These are phyloP conservation scores for Pseudomyrmex dendroicus DNA, from an alignment of 1,140 invertebrate genomes.

Conservation along the genomic window DNA sequence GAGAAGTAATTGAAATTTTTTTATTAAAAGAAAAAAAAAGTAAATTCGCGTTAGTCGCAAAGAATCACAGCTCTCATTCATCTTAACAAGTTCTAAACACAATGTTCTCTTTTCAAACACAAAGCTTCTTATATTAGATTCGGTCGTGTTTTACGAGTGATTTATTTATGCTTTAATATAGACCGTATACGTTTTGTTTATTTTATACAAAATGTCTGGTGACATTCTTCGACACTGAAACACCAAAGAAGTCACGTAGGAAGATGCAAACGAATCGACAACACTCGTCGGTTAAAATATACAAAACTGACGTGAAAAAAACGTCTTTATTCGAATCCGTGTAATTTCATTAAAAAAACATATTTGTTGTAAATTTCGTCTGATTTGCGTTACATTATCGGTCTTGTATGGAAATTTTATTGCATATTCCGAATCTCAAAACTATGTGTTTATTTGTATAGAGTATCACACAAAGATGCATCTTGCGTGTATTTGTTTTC, in stretches of 20 bases:
- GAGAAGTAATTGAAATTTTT: too few relatives aligned
- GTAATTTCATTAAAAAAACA: background rate
- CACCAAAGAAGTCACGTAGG: background rate
- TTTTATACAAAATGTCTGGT: background rate
- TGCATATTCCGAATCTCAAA: background rate
- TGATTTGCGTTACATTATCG: slow-evolving; percentile 24
- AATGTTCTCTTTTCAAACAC: too few relatives aligned
- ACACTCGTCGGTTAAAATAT: slow-evolving; percentile 1
- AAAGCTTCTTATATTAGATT: background rate
- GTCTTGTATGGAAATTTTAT: slow-evolving; percentile 49
- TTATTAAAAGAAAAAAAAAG: too few relatives aligned
- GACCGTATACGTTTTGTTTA: too few relatives aligned
- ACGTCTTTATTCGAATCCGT: too few relatives aligned
- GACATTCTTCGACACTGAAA: background rate
- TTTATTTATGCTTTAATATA: too few relatives aligned
- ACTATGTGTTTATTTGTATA: too few relatives aligned
- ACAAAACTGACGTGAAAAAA: slow-evolving; percentile 5
- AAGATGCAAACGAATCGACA: background rate
- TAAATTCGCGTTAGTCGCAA: too few relatives aligned
- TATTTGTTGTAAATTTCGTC: slow-evolving; percentile 24
- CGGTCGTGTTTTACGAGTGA: background rate
- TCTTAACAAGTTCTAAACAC: too few relatives aligned
- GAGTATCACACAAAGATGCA: too few relatives aligned
- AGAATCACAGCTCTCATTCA: too few relatives aligned
- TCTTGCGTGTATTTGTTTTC: too few relatives aligned